Conservation (phyloP, 1,140 invertebrate genomes). For the Cyrtorhinus lividipennis region DNA sequence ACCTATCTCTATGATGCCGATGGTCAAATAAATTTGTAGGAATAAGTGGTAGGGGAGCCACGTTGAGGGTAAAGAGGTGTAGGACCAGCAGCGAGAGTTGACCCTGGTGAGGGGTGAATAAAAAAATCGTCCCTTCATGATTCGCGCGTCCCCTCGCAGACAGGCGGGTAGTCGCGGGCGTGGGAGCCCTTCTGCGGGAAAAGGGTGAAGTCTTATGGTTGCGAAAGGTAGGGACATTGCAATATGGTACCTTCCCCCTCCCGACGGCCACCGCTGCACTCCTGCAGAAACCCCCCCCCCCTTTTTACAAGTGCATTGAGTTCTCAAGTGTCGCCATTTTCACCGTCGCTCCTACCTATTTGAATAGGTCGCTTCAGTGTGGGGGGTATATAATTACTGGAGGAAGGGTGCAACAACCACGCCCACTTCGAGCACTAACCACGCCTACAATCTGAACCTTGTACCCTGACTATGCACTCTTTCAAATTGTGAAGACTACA, state of each 20-base stretch:
- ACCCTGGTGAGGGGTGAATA: too few species aligned
- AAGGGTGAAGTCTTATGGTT: not conserved
- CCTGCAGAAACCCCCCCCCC: not conserved
- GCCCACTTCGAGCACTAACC: not conserved
- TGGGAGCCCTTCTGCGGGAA: not conserved
- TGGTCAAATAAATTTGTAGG: too few species aligned
- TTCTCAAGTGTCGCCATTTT: slow-evolving; percentile 1
- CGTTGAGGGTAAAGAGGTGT: too few species aligned
- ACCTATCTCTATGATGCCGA: too few species aligned
- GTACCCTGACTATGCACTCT: not conserved
- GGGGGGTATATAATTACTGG: not conserved
- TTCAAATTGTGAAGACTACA: not conserved
- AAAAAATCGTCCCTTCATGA: too few species aligned
- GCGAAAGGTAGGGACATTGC: not conserved
- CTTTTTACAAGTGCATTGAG: not conserved
- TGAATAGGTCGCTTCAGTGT: not conserved
- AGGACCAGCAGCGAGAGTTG: too few species aligned
- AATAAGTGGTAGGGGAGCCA: too few species aligned
- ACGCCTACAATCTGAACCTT: slow-evolving; percentile 2
- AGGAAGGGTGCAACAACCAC: not conserved
- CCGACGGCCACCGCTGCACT: not conserved
- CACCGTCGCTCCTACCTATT: not conserved
- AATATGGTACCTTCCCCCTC: slow-evolving; percentile 7
- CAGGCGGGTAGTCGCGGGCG: not conserved
- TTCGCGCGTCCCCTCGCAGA: not conserved